Base-by-base conservation (phyloP, 2,888 invertebrate species). In the Trissonchulus sp. region DNA sequence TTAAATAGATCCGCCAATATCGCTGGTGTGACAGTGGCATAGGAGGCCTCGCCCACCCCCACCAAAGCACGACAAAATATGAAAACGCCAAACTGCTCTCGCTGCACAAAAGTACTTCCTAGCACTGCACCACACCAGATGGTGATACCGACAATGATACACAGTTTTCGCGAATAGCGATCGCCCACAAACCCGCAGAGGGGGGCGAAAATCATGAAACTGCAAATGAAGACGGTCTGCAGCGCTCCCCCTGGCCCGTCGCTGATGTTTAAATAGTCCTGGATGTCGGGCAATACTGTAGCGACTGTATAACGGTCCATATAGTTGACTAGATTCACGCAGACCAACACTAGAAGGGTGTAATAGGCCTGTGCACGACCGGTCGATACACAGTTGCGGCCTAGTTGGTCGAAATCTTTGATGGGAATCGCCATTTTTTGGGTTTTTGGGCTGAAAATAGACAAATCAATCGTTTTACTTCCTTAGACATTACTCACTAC, bases 21-120 rank as follows among this genome's bases (percentile, higher is more conserved):
- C 68, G 99, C 98, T 0, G 99, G 99, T 0, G 99, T 98, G 79
- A 99, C 96, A 1, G 98, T 98, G 23, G 97, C 97, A 86, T 99
- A 99, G 76, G 96, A 96, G 1, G 99, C 99, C 87, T 99, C 99
- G 68, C 99, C 99, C 80, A 99, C 90, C 34, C 99, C 99, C 69
- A 99, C 98, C 80, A 96, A 84, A 0, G 92, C 92, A 76, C 99
- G 90, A 86, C 95, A 92, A 63, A 92, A 83, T 68, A 95, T 87
- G 86, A 99, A 99, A 86, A 89, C 87, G 74, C 87, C 87, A 83
- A 90, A 96, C 75, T 89, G 91, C 80, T 88, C 84, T 89, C 77
- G 73, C 18, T 82, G 81, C 33, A 94, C 90, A 85, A 90, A 95
- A 0, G 97, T 97, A 28, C 96, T 95, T 18, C 90, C 80, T 2